These are phyloP conservation scores for Phyllostomus hastatus DNA, from an alignment of 2,113 vertebrate genomes.

Conservation along the genomic window DNA sequence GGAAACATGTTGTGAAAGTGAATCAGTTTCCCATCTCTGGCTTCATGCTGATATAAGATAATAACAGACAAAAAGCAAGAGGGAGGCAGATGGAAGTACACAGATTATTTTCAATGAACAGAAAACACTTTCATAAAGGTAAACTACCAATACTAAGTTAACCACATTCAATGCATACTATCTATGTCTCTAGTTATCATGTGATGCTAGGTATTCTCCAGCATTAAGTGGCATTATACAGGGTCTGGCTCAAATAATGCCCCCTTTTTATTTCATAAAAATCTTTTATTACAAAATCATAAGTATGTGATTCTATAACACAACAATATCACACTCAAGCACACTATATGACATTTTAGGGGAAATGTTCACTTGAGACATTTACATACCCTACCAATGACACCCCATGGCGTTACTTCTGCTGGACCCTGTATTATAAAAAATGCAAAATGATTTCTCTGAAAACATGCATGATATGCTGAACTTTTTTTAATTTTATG, in stretches of 20 bases:
- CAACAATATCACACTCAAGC: too few species aligned
- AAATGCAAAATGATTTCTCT: constrained; percentile 14
- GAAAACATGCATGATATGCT: background rate
- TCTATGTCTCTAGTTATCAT: background rate
- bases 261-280: too few species aligned
- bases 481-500: background rate
- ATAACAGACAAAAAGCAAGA: background rate
- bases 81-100: background rate
- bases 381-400: too few species aligned
- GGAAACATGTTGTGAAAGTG: background rate
- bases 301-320: too few species aligned
- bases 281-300: too few species aligned
- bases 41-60: background rate
- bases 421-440: background rate
- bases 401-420: too few species aligned
- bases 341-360: too few species aligned
- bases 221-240: background rate
- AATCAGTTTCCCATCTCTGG: constrained; percentile 53
- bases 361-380: too few species aligned
- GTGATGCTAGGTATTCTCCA: background rate
- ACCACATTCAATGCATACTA: background rate
- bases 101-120: constrained; percentile 34
- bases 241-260: too few species aligned
- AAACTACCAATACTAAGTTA: background rate
- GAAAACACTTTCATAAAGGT: constrained; percentile 10